These are phyloP conservation scores for Baronia brevicornis DNA, from an alignment of 2,888 invertebrate genomes.

Conservation along the genomic window DNA sequence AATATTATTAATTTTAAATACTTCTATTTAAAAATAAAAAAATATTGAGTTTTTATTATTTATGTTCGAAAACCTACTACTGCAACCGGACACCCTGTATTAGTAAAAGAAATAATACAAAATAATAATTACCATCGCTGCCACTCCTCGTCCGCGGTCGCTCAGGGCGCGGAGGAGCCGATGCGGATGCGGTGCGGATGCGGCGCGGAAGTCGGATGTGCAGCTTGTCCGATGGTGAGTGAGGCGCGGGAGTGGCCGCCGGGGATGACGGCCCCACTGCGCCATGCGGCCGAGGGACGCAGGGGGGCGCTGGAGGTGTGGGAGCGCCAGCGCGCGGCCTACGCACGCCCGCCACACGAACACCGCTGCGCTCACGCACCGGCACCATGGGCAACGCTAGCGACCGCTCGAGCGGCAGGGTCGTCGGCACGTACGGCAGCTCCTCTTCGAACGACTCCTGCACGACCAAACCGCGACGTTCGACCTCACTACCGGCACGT, in stretches of 20 bases:
- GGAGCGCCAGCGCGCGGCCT: conserved; percentile 81
- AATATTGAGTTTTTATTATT: no score
- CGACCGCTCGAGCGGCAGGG: conserved; percentile 88
- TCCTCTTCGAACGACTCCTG: conserved; percentile 91
- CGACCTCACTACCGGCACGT: conserved; percentile 74
- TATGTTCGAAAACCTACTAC: no score
- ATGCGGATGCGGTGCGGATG: conserved; percentile 29
- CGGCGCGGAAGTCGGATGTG: conserved; percentile 50
- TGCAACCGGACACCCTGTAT: no score
- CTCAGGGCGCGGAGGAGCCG: conserved; percentile 27
- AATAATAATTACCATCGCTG: conserved; percentile 36
- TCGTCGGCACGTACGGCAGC: conserved; percentile 92
- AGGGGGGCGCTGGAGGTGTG: conserved; percentile 41
- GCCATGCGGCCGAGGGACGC: conserved; percentile 23
- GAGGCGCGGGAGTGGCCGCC: conserved; percentile 22
- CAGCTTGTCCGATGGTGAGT: conserved; percentile 57
- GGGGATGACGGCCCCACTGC: conserved; percentile 30
- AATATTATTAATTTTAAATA: no score
- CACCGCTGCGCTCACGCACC: conserved; percentile 68
- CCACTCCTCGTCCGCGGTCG: conserved; percentile 42
- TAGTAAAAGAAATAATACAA: no score
- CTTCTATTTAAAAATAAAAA: no score
- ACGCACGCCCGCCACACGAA: conserved; percentile 53
- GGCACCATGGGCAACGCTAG: conserved; percentile 88
- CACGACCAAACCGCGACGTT: conserved; percentile 80